Base-by-base conservation (phyloP, 2,113 vertebrate genomes). In the Menura novaehollandiae region DNA sequence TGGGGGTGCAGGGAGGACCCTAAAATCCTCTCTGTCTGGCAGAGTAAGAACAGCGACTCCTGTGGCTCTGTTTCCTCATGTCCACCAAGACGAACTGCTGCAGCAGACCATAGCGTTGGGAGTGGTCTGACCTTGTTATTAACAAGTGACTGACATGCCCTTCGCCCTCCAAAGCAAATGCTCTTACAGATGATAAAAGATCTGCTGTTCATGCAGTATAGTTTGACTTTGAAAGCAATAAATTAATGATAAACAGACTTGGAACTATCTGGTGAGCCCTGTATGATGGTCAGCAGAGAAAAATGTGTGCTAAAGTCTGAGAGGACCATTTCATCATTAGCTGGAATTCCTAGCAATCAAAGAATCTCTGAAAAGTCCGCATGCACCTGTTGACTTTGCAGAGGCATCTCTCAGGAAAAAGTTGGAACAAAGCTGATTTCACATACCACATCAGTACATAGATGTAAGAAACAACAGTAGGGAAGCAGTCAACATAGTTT, bases 381-480 rank as follows among this genome's bases (percentile, higher is more conserved):
- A 62, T 1, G 14, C 68, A 91, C 85, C 85, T 95, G 74, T 58
- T 63, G 23, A 35, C 22, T 80, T 47, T 83, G 66, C 44, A 95
- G 43, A 85, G 37, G 5, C 19, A 11, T 41, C 1, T 33, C 15
- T 66, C 19, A 5, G 9, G 14, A 16, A 67, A 64, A 13, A 7
- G 6, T 8, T 75, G 24, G 28, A 72, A 20, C 1, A 5, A 80
- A 86, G 55, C 0, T 1, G 43, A 19, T 64, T 53, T 68, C 49
- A 60, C 5, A 6, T 13, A 26, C 20, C 1, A 0, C 0, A 0
- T 20, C 1, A 1, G 26, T 32, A 27, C 8, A 7, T 11, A 58
- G 53, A 9, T 20, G 13, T 12, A 30, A 6, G 5, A 4, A 35
- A 1, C 17, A 56, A 1, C 17, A 32, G 4, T 2, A 43, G 6